Conservation (phyloP, 2,797 vertebrate genomes). For the Catharus ustulatus region DNA sequence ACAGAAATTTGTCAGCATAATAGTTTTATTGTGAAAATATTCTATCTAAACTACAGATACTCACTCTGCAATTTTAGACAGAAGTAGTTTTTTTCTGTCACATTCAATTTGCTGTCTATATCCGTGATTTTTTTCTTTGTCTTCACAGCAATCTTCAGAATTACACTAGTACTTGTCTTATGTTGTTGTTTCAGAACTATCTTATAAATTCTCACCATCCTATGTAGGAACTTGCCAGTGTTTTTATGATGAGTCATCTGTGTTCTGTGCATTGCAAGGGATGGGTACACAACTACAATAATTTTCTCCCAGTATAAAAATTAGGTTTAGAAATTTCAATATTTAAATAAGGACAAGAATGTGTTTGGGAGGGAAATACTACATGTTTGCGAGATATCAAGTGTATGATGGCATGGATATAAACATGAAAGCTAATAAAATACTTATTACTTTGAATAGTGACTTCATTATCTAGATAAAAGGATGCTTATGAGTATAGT, state of each 20-base stretch:
- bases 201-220: neutral
- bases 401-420: neutral
- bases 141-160: neutral
- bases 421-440: neutral
- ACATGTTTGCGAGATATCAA: neutral
- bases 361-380: neutral
- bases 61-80: neutral
- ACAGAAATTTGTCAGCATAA: neutral
- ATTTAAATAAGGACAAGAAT: neutral
- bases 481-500: neutral
- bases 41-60: neutral
- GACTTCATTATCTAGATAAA: neutral
- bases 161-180: neutral
- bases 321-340: neutral
- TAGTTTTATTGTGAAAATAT: neutral
- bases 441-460: neutral
- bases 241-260: neutral
- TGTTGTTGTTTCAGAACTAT: rapidly evolving
- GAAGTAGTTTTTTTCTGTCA: neutral
- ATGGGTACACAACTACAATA: neutral
- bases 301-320: neutral
- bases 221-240: neutral
- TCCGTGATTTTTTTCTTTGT: neutral
- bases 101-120: neutral
- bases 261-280: neutral